These are phyloP conservation scores for Timandra comae DNA, from an alignment of 2,888 invertebrate genomes.

Conservation along the genomic window DNA sequence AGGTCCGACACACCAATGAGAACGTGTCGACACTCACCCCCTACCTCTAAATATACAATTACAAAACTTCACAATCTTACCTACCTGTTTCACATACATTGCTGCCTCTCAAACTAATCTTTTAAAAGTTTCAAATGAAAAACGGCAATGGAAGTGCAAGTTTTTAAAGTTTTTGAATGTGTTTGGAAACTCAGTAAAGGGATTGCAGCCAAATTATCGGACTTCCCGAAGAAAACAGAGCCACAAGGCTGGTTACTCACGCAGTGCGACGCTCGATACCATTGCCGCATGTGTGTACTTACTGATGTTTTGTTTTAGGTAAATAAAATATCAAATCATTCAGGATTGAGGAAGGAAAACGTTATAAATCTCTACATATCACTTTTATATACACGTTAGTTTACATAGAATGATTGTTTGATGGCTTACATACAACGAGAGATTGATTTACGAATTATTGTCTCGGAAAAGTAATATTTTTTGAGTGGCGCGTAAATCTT, in stretches of 20 bases:
- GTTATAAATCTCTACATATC: too few relatives aligned
- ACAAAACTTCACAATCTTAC: conserved; percentile 4
- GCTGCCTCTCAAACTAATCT: conserved; percentile 9
- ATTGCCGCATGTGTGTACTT: conserved; percentile 18
- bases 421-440: too few relatives aligned
- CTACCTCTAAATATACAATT: conserved; percentile 27
- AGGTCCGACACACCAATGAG: too few relatives aligned
- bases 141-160: conserved; percentile 25
- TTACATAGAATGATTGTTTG: too few relatives aligned
- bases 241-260: conserved; percentile 37
- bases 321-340: too few relatives aligned
- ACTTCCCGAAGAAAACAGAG: conserved; percentile 55
- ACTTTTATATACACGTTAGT: too few relatives aligned
- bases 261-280: conserved; percentile 33
- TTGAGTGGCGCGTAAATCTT: too few relatives aligned
- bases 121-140: not conserved
- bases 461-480: too few relatives aligned
- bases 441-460: too few relatives aligned
- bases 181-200: conserved; percentile 20
- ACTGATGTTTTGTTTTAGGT: conserved; percentile 11
- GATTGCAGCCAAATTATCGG: conserved; percentile 57
- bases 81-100: conserved; percentile 20
- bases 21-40: conserved; percentile 45
- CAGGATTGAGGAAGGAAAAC: too few relatives aligned
- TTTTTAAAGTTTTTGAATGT: not conserved